A percentile compares a stretch with the other conserved stretches of the same genome.
Evolutionary conservation across 1,140 invertebrate genomes (phyloP).

Genomic region (Polypedilum pembai): DNA sequence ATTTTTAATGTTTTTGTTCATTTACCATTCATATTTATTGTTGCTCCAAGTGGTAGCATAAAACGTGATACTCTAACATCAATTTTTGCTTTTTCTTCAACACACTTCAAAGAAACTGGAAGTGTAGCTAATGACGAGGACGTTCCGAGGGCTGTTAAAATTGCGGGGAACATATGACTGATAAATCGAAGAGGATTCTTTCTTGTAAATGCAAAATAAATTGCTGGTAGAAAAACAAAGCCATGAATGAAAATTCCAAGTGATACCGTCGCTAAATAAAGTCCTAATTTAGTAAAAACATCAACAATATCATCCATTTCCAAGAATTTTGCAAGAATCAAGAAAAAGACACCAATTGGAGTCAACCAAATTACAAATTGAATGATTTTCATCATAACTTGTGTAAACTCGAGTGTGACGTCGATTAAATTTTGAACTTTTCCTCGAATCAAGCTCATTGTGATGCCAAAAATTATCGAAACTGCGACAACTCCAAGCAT

Average conservation of each 20-base stretch:
- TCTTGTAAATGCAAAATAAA: slow-evolving; percentile 59
- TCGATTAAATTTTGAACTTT: slow-evolving; percentile 37
- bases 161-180: slow-evolving; percentile 62
- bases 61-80: slow-evolving; percentile 72
- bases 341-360: slow-evolving; percentile 74
- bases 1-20: neutral
- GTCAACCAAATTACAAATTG: slow-evolving; percentile 70
- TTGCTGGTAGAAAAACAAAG: slow-evolving; percentile 60
- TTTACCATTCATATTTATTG: slow-evolving; percentile 75
- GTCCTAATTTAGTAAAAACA: slow-evolving; percentile 65
- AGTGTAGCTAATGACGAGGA: slow-evolving; percentile 60
- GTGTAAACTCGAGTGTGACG: slow-evolving; percentile 56
- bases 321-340: slow-evolving; percentile 73
- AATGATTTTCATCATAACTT: slow-evolving; percentile 66
- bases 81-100: slow-evolving; percentile 70
- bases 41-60: slow-evolving; percentile 77
- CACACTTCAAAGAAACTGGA: slow-evolving; percentile 64
- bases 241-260: slow-evolving; percentile 70
- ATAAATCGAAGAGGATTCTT: slow-evolving; percentile 61
- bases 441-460: slow-evolving; percentile 56
- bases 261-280: slow-evolving; percentile 74
- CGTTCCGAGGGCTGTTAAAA: slow-evolving; percentile 71
- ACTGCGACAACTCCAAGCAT: slow-evolving; percentile 67
- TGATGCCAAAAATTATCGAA: slow-evolving; percentile 57
- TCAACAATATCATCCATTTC: slow-evolving; percentile 67